These are phyloP conservation scores for Pachyramphus minor DNA, from an alignment of 2,113 vertebrate species.

Conservation along the genomic window DNA sequence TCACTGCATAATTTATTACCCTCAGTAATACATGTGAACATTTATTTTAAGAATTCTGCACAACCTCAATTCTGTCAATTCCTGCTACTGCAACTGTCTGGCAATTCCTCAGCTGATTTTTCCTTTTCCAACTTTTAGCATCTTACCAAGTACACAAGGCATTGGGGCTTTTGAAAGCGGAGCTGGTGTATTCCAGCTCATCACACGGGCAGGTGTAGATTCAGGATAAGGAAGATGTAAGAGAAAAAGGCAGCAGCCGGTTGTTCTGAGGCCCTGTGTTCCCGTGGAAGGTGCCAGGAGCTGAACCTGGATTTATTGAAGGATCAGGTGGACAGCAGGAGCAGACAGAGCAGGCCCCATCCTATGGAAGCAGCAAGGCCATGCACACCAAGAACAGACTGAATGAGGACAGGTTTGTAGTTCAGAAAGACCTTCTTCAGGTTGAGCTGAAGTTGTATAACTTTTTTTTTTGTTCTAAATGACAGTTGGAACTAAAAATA, in stretches of 20 bases:
- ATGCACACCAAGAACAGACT: not conserved
- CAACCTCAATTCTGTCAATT: not conserved
- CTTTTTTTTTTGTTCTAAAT: not conserved
- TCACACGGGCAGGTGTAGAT: not conserved
- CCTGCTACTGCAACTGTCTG: not conserved
- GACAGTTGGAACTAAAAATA: not conserved
- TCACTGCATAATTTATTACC: not conserved
- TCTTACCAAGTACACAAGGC: not conserved
- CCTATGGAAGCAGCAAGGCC: not conserved
- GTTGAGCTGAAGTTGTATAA: not conserved
- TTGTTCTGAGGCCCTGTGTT: not conserved
- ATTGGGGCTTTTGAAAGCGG: not conserved
- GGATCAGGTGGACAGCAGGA: not conserved
- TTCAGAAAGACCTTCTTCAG: not conserved
- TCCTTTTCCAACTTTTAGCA: not conserved
- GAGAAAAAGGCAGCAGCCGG: not conserved
- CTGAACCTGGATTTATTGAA: not conserved
- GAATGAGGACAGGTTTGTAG: not conserved
- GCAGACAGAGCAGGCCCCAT: not conserved
- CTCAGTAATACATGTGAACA: not conserved
- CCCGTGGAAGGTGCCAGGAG: not conserved
- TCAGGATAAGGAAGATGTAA: not conserved
- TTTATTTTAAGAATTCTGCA: conserved; percentile 15
- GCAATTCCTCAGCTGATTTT: not conserved
- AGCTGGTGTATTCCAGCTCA: not conserved